Base-by-base conservation (phyloP, 1,140 invertebrate genomes). In the Orussus abietinus region DNA sequence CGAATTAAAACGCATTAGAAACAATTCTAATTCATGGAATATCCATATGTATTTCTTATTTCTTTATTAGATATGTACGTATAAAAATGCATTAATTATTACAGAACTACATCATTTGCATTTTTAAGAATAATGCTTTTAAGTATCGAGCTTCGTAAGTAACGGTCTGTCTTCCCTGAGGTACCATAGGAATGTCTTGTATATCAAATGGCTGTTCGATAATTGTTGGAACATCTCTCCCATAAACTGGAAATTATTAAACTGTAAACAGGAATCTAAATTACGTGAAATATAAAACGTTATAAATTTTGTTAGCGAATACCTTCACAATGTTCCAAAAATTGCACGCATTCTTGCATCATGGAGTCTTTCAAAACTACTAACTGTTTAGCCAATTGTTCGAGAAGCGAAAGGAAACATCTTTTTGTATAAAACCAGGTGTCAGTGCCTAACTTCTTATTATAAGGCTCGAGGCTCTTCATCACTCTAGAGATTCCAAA, bases 401-500 rank as follows among this genome's bases (percentile, higher is more conserved):
- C 93, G 26, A 97, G 82, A 41, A 96, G 80, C 1, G 92, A 95
- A 4, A 97, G 71, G 59, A 97, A 92, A 69, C 92, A 97, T 47
- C 93, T 73, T 69, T 98, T 98, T 1, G 92, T 87, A 66, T 98
- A 97, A 72, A 91, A 96, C 95, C 95, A 98, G 1, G 94, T 98
- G 59, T 97, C 94, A 4, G 91, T 92, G 1, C 93, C 92, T 1
- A 98, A 75, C 69, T 96, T 96, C 66, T 94, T 93, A 58, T 92
- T 90, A 57, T 92, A 96, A 0, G 95, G 95, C 64, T 98, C 93
- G 15, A 98, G 70, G 42, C 92, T 96, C 71, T 96, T 95, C 62
- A 98, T 95, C 0, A 99, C 92, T 51, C 96, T 77, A 0, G 93
- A 96, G 53, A 99, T 93, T 4, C 97, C 97, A 75, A 99, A 99